Conservation (phyloP, 2,888 invertebrate species). For the Serrognathus titanus region DNA sequence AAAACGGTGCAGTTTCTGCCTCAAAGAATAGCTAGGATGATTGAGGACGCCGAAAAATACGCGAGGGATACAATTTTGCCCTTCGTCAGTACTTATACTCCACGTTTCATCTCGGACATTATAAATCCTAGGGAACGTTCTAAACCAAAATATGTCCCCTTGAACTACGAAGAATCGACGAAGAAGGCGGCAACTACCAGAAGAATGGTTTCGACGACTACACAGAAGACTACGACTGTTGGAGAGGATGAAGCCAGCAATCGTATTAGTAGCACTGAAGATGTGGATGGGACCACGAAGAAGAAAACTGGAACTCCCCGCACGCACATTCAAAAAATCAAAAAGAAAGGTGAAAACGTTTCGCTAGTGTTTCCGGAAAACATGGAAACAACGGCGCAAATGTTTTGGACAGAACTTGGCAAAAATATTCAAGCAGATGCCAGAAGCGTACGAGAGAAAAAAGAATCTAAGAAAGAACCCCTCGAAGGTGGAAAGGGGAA, state of each 20-base stretch:
- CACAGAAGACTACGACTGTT: neutral
- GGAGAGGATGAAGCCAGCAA: slow-evolving; percentile 7
- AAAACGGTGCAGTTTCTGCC: slow-evolving; percentile 77
- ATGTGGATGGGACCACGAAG: slow-evolving; percentile 1
- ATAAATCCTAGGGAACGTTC: slow-evolving; percentile 28
- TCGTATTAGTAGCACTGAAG: neutral
- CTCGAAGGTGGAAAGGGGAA: slow-evolving; percentile 24
- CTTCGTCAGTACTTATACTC: slow-evolving; percentile 74
- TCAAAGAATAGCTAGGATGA: slow-evolving; percentile 70
- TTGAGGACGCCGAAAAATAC: slow-evolving; percentile 78
- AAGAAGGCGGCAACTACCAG: neutral
- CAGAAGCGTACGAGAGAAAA: slow-evolving; percentile 1
- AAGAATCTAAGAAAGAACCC: slow-evolving; percentile 1
- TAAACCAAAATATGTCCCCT: slow-evolving; percentile 42
- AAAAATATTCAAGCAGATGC: neutral
- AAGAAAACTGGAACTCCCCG: slow-evolving; percentile 33
- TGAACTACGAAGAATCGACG: slow-evolving; percentile 38
- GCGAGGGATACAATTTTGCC: slow-evolving; percentile 74
- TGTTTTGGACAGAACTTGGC: neutral
- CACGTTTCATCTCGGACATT: slow-evolving; percentile 57
- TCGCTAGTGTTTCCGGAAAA: slow-evolving; percentile 18
- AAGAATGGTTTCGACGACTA: slow-evolving; percentile 2
- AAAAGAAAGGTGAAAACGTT: slow-evolving; percentile 30
- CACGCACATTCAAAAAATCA: slow-evolving; percentile 44
- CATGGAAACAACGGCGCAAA: slow-evolving; percentile 6